phyloP scores from a whole-genome alignment of 2,888 invertebrate genomes.

The Apomyelois bistriatella region DNA sequence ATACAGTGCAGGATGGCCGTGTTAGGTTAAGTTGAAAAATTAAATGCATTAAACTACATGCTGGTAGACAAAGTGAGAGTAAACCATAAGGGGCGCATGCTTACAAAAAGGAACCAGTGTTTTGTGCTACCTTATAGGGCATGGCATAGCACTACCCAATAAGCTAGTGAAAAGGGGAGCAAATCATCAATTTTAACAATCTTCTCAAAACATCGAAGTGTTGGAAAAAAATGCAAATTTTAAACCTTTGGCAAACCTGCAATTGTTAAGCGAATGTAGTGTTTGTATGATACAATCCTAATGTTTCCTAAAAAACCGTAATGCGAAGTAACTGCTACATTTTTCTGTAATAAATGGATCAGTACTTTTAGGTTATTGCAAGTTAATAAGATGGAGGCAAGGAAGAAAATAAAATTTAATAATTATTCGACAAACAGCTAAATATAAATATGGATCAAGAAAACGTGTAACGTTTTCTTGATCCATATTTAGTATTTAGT shows the following conservation, averaged over 20 bases:
- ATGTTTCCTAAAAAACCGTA: constrained; percentile 32
- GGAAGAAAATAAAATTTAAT: not conserved
- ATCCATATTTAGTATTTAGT: too few relatives aligned
- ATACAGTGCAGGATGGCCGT: constrained; percentile 7
- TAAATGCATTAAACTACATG: constrained; percentile 16
- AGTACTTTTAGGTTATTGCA: constrained; percentile 18
- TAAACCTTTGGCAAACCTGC: constrained; percentile 79
- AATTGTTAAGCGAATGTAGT: constrained; percentile 71
- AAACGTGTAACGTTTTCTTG: too few relatives aligned
- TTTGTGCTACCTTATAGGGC: constrained; percentile 18
- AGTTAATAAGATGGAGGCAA: not conserved
- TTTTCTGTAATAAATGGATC: constrained; percentile 43
- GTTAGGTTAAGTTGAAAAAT: constrained; percentile 9
- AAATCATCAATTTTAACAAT: constrained; percentile 33
- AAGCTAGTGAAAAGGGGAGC: constrained; percentile 45
- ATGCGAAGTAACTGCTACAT: constrained; percentile 18
- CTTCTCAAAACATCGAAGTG: constrained; percentile 49
- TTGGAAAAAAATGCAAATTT: constrained; percentile 79
- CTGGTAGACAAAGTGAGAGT: constrained; percentile 20
- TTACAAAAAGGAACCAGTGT: constrained; percentile 17
- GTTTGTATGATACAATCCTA: constrained; percentile 29
- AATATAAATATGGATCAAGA: not conserved
- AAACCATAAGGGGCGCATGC: constrained; percentile 41
- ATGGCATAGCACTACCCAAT: constrained; percentile 26
- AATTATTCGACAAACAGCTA: not conserved